Base-by-base conservation (phyloP, 2,797 vertebrate genomes). In the Miichthys miiuy region DNA sequence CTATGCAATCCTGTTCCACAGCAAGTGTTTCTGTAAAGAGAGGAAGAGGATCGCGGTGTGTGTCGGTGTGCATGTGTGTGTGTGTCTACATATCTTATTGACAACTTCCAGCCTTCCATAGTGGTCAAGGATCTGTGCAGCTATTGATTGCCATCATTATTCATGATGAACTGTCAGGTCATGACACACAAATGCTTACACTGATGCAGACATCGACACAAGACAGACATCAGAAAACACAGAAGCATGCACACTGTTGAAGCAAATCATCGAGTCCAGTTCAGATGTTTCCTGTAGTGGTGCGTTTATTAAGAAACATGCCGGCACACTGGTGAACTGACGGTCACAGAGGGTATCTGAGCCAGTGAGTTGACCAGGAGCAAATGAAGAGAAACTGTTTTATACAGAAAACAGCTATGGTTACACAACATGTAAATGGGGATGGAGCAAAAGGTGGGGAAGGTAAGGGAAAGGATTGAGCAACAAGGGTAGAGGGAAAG, bases 101-200 rank as follows among this genome's bases (percentile, higher is more conserved):
- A 30, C 80, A 66, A 44, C 3, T 23, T 55, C 34, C 30, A 48
- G 47, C 44, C 62, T 21, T 48, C 65, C 52, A 66, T n/a, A 60
- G 55, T 60, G 73, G 58, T 80, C 73, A 75, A 60, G 70, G 62
- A 76, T 75, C 30, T 73, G 62, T 67, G 64, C 57, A 44, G 34
- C 54, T 76, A 77, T 68, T 50, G 80, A 81, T 71, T 30, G 61
- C 52, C 51, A 64, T 77, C 71, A 81, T 83, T 74, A 80, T 78
- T 83, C 81, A 83, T 14, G 54, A 72, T 84, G 57, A 84, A 8
- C 51, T 72, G 67, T 80, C 77, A 71, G 62, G 72, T 72, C 25
- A 61, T n/a, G 61, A 67, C 63, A 51, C 47, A 65, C 64, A 70
- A 1, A 60, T 1, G 3, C 55, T 23, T 7, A 63, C 50, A 69